Percentiles rank a stretch among this genome's conserved stretches.
phyloP scores from a whole-genome alignment of 2,888 invertebrate species.

The Apodemia mormo region DNA sequence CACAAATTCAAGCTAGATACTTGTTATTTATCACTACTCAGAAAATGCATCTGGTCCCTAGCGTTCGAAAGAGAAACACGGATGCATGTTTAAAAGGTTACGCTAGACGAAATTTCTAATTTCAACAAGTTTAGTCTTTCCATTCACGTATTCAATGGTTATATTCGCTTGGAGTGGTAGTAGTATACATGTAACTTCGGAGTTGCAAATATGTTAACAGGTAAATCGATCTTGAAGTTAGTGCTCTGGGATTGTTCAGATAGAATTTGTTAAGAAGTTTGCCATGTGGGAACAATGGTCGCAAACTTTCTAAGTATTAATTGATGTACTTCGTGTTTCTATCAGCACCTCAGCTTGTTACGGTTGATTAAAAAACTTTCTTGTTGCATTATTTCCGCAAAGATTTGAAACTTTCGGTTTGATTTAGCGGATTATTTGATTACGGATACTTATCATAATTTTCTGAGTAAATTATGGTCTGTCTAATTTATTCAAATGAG shows the following conservation, averaged over 20 bases:
- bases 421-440: conserved; percentile 1
- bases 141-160: conserved; percentile 29
- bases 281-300: conserved; percentile 40
- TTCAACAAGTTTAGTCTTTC: conserved; percentile 28
- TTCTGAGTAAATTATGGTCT: not conserved
- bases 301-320: conserved; percentile 42
- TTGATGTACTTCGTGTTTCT: conserved; percentile 38
- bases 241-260: conserved; percentile 49
- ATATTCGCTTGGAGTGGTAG: conserved; percentile 32
- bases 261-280: conserved; percentile 54
- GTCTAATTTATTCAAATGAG: not conserved
- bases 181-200: conserved; percentile 27
- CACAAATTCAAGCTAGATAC: conserved; percentile 35
- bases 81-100: conserved; percentile 31
- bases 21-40: conserved; percentile 33
- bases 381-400: conserved; percentile 18
- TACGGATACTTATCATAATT: not conserved
- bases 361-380: conserved; percentile 37
- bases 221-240: conserved; percentile 55
- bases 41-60: conserved; percentile 35
- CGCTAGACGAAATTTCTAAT: conserved; percentile 26
- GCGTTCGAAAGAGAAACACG: conserved; percentile 20
- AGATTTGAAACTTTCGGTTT: not conserved
- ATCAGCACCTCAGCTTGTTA: conserved; percentile 31
- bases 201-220: conserved; percentile 55